phyloP scores from a whole-genome alignment of 1,140 invertebrate genomes.

The Drosophila sulfurigaster region DNA sequence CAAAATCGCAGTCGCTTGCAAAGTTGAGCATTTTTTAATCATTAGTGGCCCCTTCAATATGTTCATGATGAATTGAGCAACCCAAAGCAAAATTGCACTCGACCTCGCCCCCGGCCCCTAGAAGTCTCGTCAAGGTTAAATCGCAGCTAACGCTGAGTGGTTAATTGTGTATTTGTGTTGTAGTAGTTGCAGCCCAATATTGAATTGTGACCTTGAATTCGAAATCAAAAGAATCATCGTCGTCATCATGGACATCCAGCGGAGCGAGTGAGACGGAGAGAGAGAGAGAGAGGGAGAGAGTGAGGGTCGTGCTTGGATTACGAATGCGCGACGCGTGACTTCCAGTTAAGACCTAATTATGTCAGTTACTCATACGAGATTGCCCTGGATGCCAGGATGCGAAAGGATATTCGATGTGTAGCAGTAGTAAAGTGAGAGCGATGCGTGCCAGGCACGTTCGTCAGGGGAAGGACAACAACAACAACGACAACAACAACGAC shows the following conservation, averaged over 20 bases:
- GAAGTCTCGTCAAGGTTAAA: slow-evolving; percentile 11
- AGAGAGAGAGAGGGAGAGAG: slow-evolving; percentile 1
- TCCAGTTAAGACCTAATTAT: slow-evolving; percentile 81
- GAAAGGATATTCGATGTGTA: slow-evolving; percentile 10
- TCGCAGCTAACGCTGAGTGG: slow-evolving; percentile 49
- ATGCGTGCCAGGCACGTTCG: slow-evolving; percentile 76
- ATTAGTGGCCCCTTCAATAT: slow-evolving; percentile 3
- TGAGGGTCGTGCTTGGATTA: slow-evolving; percentile 54
- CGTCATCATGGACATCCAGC: slow-evolving; percentile 26
- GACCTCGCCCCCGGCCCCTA: background rate
- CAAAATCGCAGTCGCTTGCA: too few relatives aligned
- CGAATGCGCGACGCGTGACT: slow-evolving; percentile 77
- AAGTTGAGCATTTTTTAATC: too few relatives aligned
- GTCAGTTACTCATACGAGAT: slow-evolving; percentile 80
- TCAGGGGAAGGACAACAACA: slow-evolving; percentile 14
- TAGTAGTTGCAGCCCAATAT: slow-evolving; percentile 35
- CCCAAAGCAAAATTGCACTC: background rate
- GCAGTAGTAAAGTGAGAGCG: slow-evolving; percentile 17
- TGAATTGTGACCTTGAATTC: slow-evolving; percentile 68
- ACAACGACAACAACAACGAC: background rate
- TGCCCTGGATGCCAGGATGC: slow-evolving; percentile 34
- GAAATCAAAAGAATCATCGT: slow-evolving; percentile 5
- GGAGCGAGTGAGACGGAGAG: background rate
- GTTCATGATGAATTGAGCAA: background rate
- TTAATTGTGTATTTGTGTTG: slow-evolving; percentile 31